These are phyloP conservation scores for Salmo trutta DNA, from an alignment of 2,797 vertebrate genomes.

Conservation along the genomic window DNA sequence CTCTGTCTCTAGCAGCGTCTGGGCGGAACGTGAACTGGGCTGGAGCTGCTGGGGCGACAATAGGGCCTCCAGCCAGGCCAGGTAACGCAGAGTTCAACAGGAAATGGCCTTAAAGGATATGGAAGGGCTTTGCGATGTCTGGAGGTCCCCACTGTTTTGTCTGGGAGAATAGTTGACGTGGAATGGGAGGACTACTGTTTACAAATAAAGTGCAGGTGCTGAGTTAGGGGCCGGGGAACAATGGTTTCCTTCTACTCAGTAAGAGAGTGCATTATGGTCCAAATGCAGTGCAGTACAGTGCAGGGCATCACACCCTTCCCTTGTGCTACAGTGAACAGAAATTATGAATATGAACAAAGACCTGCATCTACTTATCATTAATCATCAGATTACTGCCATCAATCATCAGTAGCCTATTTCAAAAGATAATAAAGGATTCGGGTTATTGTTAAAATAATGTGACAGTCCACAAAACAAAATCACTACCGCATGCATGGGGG, in stretches of 20 bases:
- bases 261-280: not conserved
- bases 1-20: conserved; percentile 60
- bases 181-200: conserved; percentile 34
- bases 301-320: not conserved
- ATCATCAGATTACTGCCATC: too few relatives aligned
- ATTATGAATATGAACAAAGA: too few relatives aligned
- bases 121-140: conserved; percentile 48
- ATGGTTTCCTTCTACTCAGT: not conserved
- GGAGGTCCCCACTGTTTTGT: conserved; percentile 52
- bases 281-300: not conserved
- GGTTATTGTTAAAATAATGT: not conserved
- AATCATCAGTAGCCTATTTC: too few relatives aligned
- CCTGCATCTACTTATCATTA: too few relatives aligned
- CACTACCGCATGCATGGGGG: too few relatives aligned
- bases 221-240: conserved; percentile 3
- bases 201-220: conserved; percentile 30
- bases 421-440: too few relatives aligned
- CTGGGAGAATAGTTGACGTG: conserved; percentile 33
- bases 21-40: conserved; percentile 47
- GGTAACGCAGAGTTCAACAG: conserved; percentile 69
- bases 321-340: not conserved
- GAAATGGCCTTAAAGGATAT: conserved; percentile 57
- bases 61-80: conserved; percentile 43
- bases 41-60: conserved; percentile 21
- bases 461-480: too few relatives aligned